A percentile compares a stretch with the other conserved stretches of the same genome.
Evolutionary conservation across 2,113 vertebrate genomes (phyloP).

Genomic region (Oreochromis aureus): DNA sequence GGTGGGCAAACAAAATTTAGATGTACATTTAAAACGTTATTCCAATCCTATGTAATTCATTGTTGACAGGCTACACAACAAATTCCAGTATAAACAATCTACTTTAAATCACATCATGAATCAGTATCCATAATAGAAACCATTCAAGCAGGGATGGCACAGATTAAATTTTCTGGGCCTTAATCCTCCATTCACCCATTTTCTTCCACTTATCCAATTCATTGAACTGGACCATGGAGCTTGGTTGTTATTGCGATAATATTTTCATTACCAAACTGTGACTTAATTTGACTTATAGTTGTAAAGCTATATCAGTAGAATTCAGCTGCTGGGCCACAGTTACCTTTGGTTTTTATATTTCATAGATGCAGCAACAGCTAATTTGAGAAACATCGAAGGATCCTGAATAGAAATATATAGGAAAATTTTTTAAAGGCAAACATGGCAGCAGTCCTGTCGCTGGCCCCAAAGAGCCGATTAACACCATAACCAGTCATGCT

Average conservation of each 20-base stretch:
- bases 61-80: not conserved
- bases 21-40: not conserved
- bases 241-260: not conserved
- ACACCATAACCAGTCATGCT: not conserved
- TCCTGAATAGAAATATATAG: not conserved
- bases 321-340: not conserved
- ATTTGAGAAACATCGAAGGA: not conserved
- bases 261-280: not conserved
- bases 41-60: not conserved
- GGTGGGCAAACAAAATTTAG: not conserved
- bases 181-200: not conserved
- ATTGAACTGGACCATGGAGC: not conserved
- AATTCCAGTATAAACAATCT: not conserved
- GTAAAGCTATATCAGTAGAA: not conserved
- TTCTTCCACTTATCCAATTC: not conserved
- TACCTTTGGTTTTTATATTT: not conserved
- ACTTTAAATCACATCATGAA: not conserved
- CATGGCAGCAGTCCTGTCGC: not conserved
- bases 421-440: not conserved
- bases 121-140: not conserved
- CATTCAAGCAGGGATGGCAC: not conserved
- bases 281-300: not conserved
- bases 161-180: rapidly evolving
- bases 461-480: not conserved
- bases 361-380: not conserved